Conservation (phyloP, 2,888 invertebrate species). For the Dryobotodes eremita region DNA sequence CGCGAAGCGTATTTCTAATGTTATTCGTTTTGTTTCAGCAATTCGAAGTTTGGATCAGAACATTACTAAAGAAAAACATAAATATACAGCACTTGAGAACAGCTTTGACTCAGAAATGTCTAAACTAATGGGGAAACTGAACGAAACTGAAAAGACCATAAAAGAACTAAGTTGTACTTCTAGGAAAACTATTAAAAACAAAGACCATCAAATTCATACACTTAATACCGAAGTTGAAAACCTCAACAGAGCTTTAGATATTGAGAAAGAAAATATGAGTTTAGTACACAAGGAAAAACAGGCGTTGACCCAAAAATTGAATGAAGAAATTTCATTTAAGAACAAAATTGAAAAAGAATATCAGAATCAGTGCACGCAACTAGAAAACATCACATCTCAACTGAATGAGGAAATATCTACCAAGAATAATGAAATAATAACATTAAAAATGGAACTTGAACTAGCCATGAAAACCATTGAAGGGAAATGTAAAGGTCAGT, state of each 20-base stretch:
- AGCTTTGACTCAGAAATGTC: constrained; percentile 71
- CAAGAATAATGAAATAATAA: constrained; percentile 62
- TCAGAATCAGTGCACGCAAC: constrained; percentile 68
- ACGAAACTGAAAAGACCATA: constrained; percentile 71
- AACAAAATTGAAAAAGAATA: constrained; percentile 74
- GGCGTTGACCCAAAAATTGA: constrained; percentile 66
- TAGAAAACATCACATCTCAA: constrained; percentile 66
- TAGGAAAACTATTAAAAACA: constrained; percentile 53
- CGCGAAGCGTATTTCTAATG: background rate
- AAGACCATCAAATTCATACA: constrained; percentile 62
- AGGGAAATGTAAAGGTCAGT: constrained; percentile 72
- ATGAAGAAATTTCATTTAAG: constrained; percentile 67
- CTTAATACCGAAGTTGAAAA: constrained; percentile 70
- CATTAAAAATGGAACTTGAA: constrained; percentile 63
- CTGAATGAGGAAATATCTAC: constrained; percentile 68
- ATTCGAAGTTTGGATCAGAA: constrained; percentile 70
- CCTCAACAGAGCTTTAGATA: constrained; percentile 64
- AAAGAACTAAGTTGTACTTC: constrained; percentile 64
- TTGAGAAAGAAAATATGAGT: constrained; percentile 59
- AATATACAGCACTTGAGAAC: constrained; percentile 70
- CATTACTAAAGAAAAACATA: constrained; percentile 70
- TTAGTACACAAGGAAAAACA: constrained; percentile 69
- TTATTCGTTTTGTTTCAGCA: constrained; percentile 65
- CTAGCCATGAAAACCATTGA: constrained; percentile 63
- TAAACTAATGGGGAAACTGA: constrained; percentile 71